Evolutionary conservation across 2,113 vertebrate genomes (phyloP).

Genomic region (Tachycineta bicolor): DNA sequence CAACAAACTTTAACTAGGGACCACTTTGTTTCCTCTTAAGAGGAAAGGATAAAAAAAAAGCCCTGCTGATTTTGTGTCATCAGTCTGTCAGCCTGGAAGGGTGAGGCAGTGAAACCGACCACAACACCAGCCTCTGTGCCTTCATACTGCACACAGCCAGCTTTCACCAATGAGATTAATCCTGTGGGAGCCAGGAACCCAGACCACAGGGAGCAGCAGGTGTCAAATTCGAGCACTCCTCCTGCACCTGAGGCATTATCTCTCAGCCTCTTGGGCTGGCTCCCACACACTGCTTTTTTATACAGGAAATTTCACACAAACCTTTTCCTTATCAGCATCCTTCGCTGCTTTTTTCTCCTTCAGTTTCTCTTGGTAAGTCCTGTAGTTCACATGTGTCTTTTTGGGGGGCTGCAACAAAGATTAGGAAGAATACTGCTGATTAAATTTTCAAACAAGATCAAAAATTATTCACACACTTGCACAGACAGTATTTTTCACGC

Average conservation of each 20-base stretch:
- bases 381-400: slow-evolving; percentile 89
- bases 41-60: not conserved
- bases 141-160: not conserved
- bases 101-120: not conserved
- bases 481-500: not conserved
- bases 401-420: slow-evolving; percentile 83
- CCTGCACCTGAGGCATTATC: not conserved
- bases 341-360: slow-evolving; percentile 79
- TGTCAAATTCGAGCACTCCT: not conserved
- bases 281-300: not conserved
- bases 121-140: not conserved
- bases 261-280: not conserved
- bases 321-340: slow-evolving; percentile 75
- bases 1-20: not conserved
- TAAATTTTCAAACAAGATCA: not conserved
- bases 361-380: slow-evolving; percentile 83
- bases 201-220: not conserved
- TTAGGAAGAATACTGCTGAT: not conserved
- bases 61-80: not conserved
- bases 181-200: not conserved
- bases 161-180: not conserved
- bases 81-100: not conserved
- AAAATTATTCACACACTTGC: not conserved
- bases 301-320: slow-evolving; percentile 59
- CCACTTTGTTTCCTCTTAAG: not conserved